Evolutionary conservation across 2,797 vertebrate genomes (phyloP), one percentile per base, ranked within the genome.

Genomic region (Rhabdophis nuchalis): DNA sequence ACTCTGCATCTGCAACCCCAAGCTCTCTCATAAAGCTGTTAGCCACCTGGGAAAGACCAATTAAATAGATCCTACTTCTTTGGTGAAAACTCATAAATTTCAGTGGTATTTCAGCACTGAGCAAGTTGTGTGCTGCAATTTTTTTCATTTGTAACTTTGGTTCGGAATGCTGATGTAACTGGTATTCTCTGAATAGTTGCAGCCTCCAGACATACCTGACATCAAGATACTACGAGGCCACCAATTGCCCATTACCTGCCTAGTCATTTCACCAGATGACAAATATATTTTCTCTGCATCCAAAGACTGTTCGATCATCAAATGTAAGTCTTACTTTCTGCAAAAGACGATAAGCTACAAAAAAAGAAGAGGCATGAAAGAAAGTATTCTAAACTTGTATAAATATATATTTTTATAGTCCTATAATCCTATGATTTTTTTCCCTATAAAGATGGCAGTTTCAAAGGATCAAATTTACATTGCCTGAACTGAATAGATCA

Each of bases 261-360:
- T 99, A 58, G 98, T 99, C 86, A 97, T 99, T 93, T 98, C 98
- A 29, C 98, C 98, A 0, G 99, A 99, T n/a, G 99, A 99, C 88
- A 97, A 95, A 93, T 97, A 97, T 95, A 97, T 99, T 95, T 99
- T 99, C 92, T 99, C 99, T 0, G 98, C 98, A 1, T 98, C 98
- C 91, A 99, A 99, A 97, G 99, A 99, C 13, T 99, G 99, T 94
- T 98, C 98, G 61, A 98, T 99, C 93, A 98, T 99, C 95, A 99
- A 99, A 97, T 99, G 99, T 98, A 93, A 98, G 98, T 98, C 14
- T 57, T 56, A 91, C 46, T 92, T 20, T n/a, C 20, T 87, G 29
- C 36, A 85, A 41, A n/a, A 88, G 27, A 27, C 1, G 1, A 58
- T 9, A 54, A n/a, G 12, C 25, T 27, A 52, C 10, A 32, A 27